Evolutionary conservation across 2,113 vertebrate species (phyloP).

Genomic region (Phylloscopus whistleri): DNA sequence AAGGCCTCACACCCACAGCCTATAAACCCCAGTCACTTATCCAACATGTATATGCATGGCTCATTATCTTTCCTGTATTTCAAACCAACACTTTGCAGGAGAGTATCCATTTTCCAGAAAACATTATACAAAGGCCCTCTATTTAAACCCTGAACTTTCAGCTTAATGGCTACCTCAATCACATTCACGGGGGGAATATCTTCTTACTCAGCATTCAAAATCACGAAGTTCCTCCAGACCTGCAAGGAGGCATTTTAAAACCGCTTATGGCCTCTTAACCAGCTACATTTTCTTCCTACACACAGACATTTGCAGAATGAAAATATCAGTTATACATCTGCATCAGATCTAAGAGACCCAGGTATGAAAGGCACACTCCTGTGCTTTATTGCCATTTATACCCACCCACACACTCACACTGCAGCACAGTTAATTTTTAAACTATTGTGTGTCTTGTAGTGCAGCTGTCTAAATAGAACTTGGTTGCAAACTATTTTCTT

Average conservation of each 20-base stretch:
- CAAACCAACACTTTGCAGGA: neutral
- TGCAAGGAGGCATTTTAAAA: conserved; percentile 50
- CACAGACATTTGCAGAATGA: conserved; percentile 14
- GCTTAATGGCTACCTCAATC: conserved; percentile 43
- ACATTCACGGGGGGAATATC: neutral
- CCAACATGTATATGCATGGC: neutral
- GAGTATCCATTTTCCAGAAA: conserved; percentile 10
- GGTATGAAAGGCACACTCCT: conserved; percentile 15
- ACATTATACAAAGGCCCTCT: neutral
- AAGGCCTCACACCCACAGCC: neutral
- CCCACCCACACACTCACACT: neutral
- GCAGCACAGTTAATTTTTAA: conserved; percentile 38
- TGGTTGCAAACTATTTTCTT: conserved; percentile 40
- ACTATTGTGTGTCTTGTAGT: neutral
- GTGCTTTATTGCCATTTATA: conserved; percentile 18
- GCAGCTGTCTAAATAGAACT: conserved; percentile 46
- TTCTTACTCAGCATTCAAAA: conserved; percentile 54
- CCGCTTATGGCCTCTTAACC: conserved; percentile 40
- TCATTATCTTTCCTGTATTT: conserved; percentile 20
- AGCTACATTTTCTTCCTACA: conserved; percentile 48
- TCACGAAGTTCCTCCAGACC: neutral
- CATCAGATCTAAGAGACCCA: conserved; percentile 12
- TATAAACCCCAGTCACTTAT: neutral
- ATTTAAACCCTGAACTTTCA: conserved; percentile 47
- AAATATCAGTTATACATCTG: conserved; percentile 29